Percentiles rank a stretch among this genome's conserved stretches.
Conservation (phyloP, 2,888 invertebrate genomes). For the Micoletzkya japonica region DNA sequence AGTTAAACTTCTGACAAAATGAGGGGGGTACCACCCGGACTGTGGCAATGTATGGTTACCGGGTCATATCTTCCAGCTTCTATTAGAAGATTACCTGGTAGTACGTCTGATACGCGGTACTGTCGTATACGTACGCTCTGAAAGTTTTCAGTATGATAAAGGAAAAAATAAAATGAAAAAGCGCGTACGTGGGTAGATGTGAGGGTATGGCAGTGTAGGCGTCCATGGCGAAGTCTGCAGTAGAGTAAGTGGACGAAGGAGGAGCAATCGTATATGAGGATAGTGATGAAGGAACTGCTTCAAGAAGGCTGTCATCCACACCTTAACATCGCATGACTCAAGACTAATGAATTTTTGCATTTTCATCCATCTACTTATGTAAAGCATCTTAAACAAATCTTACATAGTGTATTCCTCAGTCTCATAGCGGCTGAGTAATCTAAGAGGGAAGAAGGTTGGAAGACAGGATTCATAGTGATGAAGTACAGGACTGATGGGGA, state of each 20-base stretch:
- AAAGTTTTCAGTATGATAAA: too few species aligned
- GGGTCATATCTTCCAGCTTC: too few species aligned
- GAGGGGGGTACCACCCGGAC: too few species aligned
- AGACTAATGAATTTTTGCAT: background rate
- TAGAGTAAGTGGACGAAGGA: background rate
- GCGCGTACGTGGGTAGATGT: conserved; percentile 3
- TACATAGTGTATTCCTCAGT: conserved; percentile 8
- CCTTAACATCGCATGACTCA: background rate
- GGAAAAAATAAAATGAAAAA: background rate
- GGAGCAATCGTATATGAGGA: conserved; percentile 4
- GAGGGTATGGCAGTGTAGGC: conserved; percentile 1
- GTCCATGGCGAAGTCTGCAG: conserved; percentile 18
- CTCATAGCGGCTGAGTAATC: conserved; percentile 25
- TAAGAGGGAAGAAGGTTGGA: conserved; percentile 2
- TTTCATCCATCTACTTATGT: background rate
- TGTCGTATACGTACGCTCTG: conserved; percentile 15
- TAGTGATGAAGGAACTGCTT: conserved; percentile 14
- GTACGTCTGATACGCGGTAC: conserved; percentile 13
- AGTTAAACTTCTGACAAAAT: too few species aligned
- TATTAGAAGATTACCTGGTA: too few species aligned
- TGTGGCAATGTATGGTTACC: too few species aligned
- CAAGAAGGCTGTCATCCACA: conserved; percentile 19
- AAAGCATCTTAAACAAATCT: background rate
- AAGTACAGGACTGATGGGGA: background rate
- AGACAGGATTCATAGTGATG: conserved; percentile 23